Conservation (phyloP, 2,797 vertebrate genomes). For the Acridotheres tristis region DNA sequence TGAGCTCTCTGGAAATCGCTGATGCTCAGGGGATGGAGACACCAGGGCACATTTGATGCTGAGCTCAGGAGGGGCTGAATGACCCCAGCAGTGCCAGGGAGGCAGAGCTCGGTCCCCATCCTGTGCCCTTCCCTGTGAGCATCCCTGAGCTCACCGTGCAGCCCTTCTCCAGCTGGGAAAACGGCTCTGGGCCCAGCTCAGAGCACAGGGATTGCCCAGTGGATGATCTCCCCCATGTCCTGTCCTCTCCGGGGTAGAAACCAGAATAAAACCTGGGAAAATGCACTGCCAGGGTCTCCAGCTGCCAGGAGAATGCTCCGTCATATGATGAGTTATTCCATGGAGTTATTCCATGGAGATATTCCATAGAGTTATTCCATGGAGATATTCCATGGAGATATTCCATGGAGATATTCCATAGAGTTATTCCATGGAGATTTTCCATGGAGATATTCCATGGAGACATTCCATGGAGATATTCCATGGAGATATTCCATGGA, state of each 20-base stretch:
- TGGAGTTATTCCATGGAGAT: no score
- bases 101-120: not conserved
- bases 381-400: no score
- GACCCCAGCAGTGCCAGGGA: rapidly evolving
- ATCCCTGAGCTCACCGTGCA: rapidly evolving
- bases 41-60: rapidly evolving
- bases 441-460: no score
- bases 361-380: no score
- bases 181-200: rapidly evolving
- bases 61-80: not conserved
- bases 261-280: not conserved
- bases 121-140: not conserved
- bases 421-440: no score
- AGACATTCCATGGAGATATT: no score
- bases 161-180: rapidly evolving
- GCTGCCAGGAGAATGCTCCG: not conserved
- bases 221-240: rapidly evolving
- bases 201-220: not conserved
- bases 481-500: no score
- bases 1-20: rapidly evolving
- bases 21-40: rapidly evolving
- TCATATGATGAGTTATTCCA: no score
- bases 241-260: not conserved
- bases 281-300: rapidly evolving
- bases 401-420: no score